These are phyloP conservation scores for Gymnoscopelus microlampas DNA, from an alignment of 2,797 vertebrate species.

Conservation along the genomic window DNA sequence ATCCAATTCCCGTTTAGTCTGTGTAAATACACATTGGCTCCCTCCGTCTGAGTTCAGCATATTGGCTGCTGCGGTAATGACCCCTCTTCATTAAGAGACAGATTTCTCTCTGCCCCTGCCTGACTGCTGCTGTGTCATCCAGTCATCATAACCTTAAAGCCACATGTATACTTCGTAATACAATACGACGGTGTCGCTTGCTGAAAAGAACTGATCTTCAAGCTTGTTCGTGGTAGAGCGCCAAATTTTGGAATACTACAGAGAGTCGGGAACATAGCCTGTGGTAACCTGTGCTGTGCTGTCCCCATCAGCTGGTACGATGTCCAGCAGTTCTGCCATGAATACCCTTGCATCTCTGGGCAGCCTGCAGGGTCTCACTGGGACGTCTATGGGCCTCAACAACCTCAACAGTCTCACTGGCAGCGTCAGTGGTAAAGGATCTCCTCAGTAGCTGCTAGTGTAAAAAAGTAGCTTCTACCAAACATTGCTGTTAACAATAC, in stretches of 20 bases:
- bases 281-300: slow-evolving; percentile 15
- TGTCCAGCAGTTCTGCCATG: slow-evolving; percentile 91
- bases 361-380: slow-evolving; percentile 92
- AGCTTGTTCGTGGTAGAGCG: slow-evolving; percentile 14
- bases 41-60: slow-evolving; percentile 51
- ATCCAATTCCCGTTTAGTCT: slow-evolving; percentile 46
- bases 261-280: slow-evolving; percentile 12
- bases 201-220: too few relatives aligned
- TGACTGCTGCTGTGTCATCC: slow-evolving; percentile 32
- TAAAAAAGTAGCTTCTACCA: background rate
- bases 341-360: slow-evolving; percentile 95
- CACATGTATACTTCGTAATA: too few relatives aligned
- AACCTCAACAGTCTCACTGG: slow-evolving; percentile 85
- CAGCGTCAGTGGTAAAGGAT: slow-evolving; percentile 77
- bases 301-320: slow-evolving; percentile 84
- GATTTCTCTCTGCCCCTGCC: slow-evolving; percentile 24
- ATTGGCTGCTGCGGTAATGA: slow-evolving; percentile 54
- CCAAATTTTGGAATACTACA: slow-evolving; percentile 2
- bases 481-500: background rate
- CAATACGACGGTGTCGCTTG: too few relatives aligned
- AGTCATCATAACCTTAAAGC: slow-evolving; percentile 2
- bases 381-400: slow-evolving; percentile 91
- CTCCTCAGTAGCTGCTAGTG: slow-evolving; percentile 22
- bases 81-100: slow-evolving; percentile 38
- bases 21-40: slow-evolving; percentile 61